Conservation (phyloP, 1,140 invertebrate species). For the Linepithema humile region DNA sequence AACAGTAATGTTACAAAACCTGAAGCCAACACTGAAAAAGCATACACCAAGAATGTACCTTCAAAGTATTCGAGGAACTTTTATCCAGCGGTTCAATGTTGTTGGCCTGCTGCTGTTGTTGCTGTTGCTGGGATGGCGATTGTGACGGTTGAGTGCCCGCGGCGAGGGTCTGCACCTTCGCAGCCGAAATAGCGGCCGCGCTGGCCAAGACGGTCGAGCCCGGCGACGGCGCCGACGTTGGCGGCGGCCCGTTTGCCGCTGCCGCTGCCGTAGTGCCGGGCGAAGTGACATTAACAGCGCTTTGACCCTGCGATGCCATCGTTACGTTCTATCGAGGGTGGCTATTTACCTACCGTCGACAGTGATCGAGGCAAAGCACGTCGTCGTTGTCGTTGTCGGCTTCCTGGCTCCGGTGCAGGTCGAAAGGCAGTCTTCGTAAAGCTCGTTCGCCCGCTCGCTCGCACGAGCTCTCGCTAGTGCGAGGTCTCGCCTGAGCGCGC, state of each 20-base stretch:
- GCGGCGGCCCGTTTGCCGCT: slow-evolving; percentile 64
- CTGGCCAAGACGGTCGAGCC: slow-evolving; percentile 33
- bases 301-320: slow-evolving; percentile 78
- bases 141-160: slow-evolving; percentile 31
- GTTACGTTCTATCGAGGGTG: neutral
- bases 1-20: neutral
- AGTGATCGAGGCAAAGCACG: neutral
- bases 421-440: neutral
- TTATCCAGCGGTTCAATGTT: slow-evolving; percentile 82
- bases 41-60: slow-evolving; percentile 69
- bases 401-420: neutral
- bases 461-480: neutral
- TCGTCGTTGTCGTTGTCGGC: neutral
- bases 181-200: slow-evolving; percentile 21
- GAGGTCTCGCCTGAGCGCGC: neutral
- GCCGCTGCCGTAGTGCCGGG: slow-evolving; percentile 18
- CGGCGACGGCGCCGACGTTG: slow-evolving; percentile 29
- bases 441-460: slow-evolving; percentile 9
- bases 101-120: slow-evolving; percentile 75
- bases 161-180: slow-evolving; percentile 48
- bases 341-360: neutral
- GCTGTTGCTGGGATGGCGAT: slow-evolving; percentile 64
- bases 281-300: slow-evolving; percentile 59
- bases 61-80: slow-evolving; percentile 82
- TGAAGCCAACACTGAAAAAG: neutral